Evolutionary conservation across 2,888 invertebrate species (phyloP).

Genomic region (Psylliodes chrysocephalus): DNA sequence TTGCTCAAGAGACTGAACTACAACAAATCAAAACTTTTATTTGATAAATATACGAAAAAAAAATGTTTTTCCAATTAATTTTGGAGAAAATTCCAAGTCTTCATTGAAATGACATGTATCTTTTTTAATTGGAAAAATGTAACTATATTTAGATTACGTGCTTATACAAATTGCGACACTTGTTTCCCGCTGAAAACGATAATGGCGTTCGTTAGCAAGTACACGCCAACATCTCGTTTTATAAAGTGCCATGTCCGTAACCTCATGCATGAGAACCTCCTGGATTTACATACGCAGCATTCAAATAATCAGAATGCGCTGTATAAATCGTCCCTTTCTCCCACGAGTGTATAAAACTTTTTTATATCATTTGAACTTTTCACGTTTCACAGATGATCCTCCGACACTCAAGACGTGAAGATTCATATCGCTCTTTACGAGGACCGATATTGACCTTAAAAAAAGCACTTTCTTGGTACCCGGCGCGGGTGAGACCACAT

Average conservation of each 20-base stretch:
- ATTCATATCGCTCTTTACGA: constrained; percentile 42
- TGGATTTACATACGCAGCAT: constrained; percentile 33
- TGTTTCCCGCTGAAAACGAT: not conserved
- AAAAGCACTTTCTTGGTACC: constrained; percentile 24
- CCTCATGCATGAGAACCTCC: constrained; percentile 28
- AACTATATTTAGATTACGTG: too few species aligned
- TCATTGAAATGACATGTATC: too few species aligned
- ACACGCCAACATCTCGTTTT: constrained; percentile 7
- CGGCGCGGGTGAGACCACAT: constrained; percentile 10
- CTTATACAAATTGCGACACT: too few species aligned
- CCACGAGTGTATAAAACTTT: constrained; percentile 51
- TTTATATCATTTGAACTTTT: constrained; percentile 54
- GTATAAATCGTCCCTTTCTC: constrained; percentile 42
- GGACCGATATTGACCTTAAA: constrained; percentile 34
- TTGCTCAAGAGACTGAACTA: too few species aligned
- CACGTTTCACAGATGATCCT: constrained; percentile 51
- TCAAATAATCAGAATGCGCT: constrained; percentile 40
- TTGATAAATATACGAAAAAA: too few species aligned
- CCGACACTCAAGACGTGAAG: constrained; percentile 47
- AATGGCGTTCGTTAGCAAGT: not conserved
- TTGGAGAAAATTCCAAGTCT: too few species aligned
- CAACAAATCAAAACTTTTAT: too few species aligned
- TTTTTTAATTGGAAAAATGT: too few species aligned
- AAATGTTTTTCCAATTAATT: too few species aligned
- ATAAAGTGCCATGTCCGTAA: constrained; percentile 31